A percentile compares a stretch with the other conserved stretches of the same genome.
Conservation (phyloP, 2,888 invertebrate species). For the Chromoteleia sp. region DNA sequence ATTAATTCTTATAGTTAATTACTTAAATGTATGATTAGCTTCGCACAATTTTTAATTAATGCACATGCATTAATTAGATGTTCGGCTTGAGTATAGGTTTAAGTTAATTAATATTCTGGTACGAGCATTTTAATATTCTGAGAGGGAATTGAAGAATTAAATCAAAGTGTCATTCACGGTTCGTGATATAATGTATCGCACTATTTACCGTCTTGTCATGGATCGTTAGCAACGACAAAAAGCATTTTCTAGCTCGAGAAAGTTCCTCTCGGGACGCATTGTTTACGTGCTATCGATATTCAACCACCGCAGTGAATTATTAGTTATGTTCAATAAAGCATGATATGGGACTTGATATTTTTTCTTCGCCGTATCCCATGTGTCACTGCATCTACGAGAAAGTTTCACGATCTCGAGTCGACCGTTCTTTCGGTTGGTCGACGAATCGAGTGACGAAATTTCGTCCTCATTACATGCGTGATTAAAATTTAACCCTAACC, state of each 20-base stretch:
- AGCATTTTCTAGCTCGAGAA: conserved; percentile 67
- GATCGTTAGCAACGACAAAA: conserved; percentile 62
- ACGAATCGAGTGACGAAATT: conserved; percentile 37
- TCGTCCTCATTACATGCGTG: conserved; percentile 11
- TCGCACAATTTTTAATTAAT: not conserved
- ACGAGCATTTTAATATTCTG: not conserved
- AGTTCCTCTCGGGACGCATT: conserved; percentile 64
- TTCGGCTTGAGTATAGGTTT: not conserved
- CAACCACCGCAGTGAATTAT: conserved; percentile 62
- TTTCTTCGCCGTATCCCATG: conserved; percentile 24
- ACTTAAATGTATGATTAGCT: not conserved
- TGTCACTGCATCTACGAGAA: conserved; percentile 50
- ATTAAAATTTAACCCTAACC: conserved; percentile 30
- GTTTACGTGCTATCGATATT: conserved; percentile 66
- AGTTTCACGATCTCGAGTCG: conserved; percentile 34
- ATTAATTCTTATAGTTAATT: conserved; percentile 31
- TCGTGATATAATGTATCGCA: conserved; percentile 63
- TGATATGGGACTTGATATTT: conserved; percentile 36
- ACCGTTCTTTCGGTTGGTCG: not conserved
- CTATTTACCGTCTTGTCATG: conserved; percentile 68
- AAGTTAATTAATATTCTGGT: not conserved
- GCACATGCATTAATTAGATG: not conserved
- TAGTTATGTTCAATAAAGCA: conserved; percentile 67
- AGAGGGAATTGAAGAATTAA: conserved; percentile 42
- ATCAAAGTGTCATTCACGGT: conserved; percentile 67